Evolutionary conservation across 53 echinoderm and acorn worm species (phyloP).

Genomic region (Apostichopus leukothele): DNA sequence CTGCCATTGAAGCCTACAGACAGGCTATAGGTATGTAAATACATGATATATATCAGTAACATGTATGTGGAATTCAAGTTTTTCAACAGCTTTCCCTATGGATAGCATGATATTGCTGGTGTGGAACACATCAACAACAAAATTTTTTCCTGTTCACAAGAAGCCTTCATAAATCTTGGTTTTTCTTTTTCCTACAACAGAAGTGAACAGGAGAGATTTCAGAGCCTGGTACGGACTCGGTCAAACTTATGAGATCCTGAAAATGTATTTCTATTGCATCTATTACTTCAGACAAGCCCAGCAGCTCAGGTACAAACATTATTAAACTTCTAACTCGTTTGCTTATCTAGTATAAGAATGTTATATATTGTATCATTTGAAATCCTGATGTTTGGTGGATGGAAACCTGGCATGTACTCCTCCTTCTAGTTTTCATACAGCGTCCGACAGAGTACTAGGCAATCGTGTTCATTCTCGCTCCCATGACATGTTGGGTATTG

Average conservation of each 20-base stretch:
- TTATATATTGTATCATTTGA: too few relatives aligned
- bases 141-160: not conserved
- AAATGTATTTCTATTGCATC: slow-evolving; percentile 88
- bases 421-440: too few relatives aligned
- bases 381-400: too few relatives aligned
- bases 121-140: not conserved
- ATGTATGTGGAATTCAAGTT: too few relatives aligned
- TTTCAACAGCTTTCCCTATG: too few relatives aligned
- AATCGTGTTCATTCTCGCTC: too few relatives aligned
- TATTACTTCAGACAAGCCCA: slow-evolving; percentile 99
- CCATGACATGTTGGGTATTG: too few relatives aligned
- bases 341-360: too few relatives aligned
- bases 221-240: slow-evolving; percentile 98
- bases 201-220: slow-evolving; percentile 96
- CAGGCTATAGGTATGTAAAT: slow-evolving; percentile 87
- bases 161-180: not conserved
- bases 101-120: not conserved
- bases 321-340: too few relatives aligned
- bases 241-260: slow-evolving; percentile 92
- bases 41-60: too few relatives aligned
- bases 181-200: slow-evolving; percentile 43
- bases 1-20: slow-evolving; percentile 96
- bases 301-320: slow-evolving; percentile 75
- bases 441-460: too few relatives aligned
- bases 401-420: too few relatives aligned